Base-by-base conservation (phyloP, 2,888 invertebrate species). In the Spisula solida region DNA sequence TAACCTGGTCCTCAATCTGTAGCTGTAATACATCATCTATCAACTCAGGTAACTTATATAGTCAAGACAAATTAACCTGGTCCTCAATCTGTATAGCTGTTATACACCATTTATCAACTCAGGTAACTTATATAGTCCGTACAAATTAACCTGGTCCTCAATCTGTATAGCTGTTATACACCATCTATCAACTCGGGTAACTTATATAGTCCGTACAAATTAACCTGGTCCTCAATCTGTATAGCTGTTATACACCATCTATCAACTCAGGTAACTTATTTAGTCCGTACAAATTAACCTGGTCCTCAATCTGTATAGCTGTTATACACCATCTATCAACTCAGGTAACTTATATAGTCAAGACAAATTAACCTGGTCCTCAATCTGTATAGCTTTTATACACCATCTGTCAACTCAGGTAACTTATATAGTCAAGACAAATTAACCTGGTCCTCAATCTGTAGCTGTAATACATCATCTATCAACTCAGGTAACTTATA, bases 261-360 rank as follows among this genome's bases (percentile, higher is more conserved):
- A 96, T 98, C 99, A 81, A 99, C 99, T 51, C 98, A 98, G 87
- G 96, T 96, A 89, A 75, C 55, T 51, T 12, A 14, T 8, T 5
- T 2, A 5, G 41, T 41, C 2, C 41, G 8, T 5, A 41, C 41
- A 41, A 8, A 41, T 41, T n/a, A n/a, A n/a, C n/a, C n/a, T n/a
- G n/a, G n/a, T n/a, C n/a, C n/a, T n/a, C n/a, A n/a, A 97, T 99
- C 86, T 99, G 99, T 89, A 98, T 99, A 94, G 99, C 99, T 14
- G 99, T 99, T 92, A 98, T 99, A 79, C 99, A 99, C 97, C 99
- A 99, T 97, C 98, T 99, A 96, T 98, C 99, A 81, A 99, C 99
- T 51, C 98, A 98, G 87, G 96, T 96, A 89, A 75, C 55, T 51
- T 12, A 14, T 8, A 41, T 2, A 5, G 41, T 41, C 2, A 2